These are phyloP conservation scores for Paralvinella palmiformis DNA, from an alignment of 1,140 invertebrate species.

Conservation along the genomic window DNA sequence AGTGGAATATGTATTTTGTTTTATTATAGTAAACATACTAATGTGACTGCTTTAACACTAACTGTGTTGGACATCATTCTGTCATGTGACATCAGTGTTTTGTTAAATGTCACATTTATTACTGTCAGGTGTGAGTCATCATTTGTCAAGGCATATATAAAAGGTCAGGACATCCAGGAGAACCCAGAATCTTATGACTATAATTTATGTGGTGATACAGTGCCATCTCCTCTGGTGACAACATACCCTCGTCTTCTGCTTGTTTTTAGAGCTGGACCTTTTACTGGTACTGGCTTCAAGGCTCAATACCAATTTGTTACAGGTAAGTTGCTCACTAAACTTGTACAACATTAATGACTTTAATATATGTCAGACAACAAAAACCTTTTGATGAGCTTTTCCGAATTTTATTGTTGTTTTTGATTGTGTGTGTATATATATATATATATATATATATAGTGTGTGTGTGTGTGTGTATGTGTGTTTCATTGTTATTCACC, in stretches of 20 bases:
- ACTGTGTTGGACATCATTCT: no score
- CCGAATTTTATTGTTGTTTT: no score
- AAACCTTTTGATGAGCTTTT: neutral
- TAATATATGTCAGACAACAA: neutral
- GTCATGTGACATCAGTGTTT: no score
- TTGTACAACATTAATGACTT: neutral
- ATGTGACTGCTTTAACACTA: no score
- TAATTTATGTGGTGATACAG: conserved; percentile 75
- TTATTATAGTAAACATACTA: no score
- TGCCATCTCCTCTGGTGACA: conserved; percentile 66
- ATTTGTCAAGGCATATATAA: conserved; percentile 64
- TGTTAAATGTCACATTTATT: no score
- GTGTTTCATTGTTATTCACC: neutral
- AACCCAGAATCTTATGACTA: conserved; percentile 90
- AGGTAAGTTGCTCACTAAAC: conserved; percentile 53
- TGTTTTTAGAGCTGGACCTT: conserved; percentile 65
- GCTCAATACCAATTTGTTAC: conserved; percentile 84
- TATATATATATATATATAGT: no score
- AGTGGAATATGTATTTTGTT: no score
- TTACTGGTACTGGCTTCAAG: conserved; percentile 76
- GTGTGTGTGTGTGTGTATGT: no score
- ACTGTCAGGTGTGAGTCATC: neutral
- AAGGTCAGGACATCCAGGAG: conserved; percentile 86
- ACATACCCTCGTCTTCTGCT: conserved; percentile 88
- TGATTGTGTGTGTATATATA: no score